These are phyloP conservation scores for Stegana nigrithorax DNA, from an alignment of 2,888 invertebrate genomes.

Conservation along the genomic window DNA sequence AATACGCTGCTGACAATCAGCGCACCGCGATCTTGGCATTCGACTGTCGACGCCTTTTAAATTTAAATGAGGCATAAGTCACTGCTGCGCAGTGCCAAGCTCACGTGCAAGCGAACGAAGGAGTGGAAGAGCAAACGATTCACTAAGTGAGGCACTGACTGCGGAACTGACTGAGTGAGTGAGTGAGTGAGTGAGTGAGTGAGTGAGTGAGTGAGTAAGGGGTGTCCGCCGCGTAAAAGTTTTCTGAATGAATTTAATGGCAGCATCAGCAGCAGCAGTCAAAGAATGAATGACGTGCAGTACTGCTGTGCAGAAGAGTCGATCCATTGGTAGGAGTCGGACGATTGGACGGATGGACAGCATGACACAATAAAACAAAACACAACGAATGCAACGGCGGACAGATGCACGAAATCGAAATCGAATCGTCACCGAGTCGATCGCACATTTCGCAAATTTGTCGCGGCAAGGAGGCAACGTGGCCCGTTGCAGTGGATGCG, in stretches of 20 bases:
- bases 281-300: constrained; percentile 9
- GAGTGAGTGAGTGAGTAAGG: not conserved
- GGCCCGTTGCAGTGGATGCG: not conserved
- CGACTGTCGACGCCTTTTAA: constrained; percentile 29
- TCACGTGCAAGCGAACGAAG: too few relatives aligned
- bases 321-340: too few relatives aligned
- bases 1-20: constrained; percentile 30
- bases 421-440: not conserved
- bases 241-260: constrained; percentile 27
- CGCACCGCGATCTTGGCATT: not conserved
- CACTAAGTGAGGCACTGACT: too few relatives aligned
- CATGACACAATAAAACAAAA: not conserved
- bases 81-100: constrained; percentile 15
- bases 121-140: too few relatives aligned
- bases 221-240: constrained; percentile 19
- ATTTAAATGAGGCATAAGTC: constrained; percentile 32
- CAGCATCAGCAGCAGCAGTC: not conserved
- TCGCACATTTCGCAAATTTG: constrained; percentile 26
- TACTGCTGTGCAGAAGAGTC: not conserved
- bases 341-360: not conserved
- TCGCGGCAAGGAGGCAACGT: not conserved
- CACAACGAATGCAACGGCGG: not conserved
- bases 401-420: not conserved
- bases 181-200: not conserved
- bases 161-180: too few relatives aligned